phyloP scores from a whole-genome alignment of 1,140 invertebrate species.

The Zelostemma sp. region DNA sequence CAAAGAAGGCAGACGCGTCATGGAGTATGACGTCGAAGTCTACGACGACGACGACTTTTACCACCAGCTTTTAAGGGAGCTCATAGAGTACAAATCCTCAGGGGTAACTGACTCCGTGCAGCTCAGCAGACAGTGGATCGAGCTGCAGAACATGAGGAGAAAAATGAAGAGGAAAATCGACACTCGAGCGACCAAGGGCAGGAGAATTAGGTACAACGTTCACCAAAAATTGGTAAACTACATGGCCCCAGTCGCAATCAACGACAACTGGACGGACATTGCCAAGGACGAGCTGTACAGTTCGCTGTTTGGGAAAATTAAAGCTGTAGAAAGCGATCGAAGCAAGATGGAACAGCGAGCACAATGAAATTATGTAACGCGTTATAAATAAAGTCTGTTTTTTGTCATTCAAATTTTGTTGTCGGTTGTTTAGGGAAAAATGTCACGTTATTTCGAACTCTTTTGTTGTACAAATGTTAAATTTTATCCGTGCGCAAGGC shows the following conservation, averaged over 20 bases:
- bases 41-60: constrained; percentile 99
- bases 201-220: constrained; percentile 90
- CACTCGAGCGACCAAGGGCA: constrained; percentile 91
- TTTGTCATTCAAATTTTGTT: constrained; percentile 7
- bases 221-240: constrained; percentile 94
- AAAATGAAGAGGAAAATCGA: constrained; percentile 94
- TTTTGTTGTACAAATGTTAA: neutral
- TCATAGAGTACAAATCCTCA: constrained; percentile 91
- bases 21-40: constrained; percentile 85
- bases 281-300: constrained; percentile 85
- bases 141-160: constrained; percentile 89
- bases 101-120: constrained; percentile 86
- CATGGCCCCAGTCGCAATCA: constrained; percentile 85
- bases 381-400: constrained; percentile 1
- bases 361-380: constrained; percentile 10
- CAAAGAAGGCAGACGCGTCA: constrained; percentile 65
- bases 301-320: constrained; percentile 84
- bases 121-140: constrained; percentile 86
- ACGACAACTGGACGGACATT: constrained; percentile 79
- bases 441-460: neutral
- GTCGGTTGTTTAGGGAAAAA: neutral
- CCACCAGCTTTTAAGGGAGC: constrained; percentile 89
- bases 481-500: neutral
- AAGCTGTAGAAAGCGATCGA: constrained; percentile 19
- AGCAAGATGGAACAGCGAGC: constrained; percentile 4